phyloP scores from a whole-genome alignment of 2,113 vertebrate genomes.

The Tonatia bakeri region DNA sequence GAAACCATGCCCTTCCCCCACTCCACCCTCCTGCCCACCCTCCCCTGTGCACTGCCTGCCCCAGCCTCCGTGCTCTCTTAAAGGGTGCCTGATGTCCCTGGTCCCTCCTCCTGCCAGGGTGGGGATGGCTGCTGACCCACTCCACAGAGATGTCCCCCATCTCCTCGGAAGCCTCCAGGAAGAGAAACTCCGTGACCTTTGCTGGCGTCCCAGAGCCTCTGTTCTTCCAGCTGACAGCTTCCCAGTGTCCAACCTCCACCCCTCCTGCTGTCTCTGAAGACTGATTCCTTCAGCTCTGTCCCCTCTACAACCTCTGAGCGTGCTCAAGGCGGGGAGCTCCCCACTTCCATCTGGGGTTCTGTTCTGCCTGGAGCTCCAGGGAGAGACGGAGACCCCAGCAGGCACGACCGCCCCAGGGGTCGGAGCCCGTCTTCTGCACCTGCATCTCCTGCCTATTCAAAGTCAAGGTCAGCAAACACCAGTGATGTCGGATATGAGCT shows the following conservation, averaged over 20 bases:
- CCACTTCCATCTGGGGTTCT: background rate
- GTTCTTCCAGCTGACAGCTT: background rate
- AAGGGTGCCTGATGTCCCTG: background rate
- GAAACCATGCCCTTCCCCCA: background rate
- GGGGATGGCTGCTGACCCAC: background rate
- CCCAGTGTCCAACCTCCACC: background rate
- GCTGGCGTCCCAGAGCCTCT: background rate
- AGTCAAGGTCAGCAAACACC: background rate
- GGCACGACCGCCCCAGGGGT: rapidly evolving
- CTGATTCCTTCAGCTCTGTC: background rate
- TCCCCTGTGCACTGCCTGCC: background rate
- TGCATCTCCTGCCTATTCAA: background rate
- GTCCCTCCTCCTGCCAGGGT: background rate
- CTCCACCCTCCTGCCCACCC: rapidly evolving
- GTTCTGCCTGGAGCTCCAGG: background rate
- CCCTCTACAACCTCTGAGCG: background rate
- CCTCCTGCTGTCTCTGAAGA: background rate
- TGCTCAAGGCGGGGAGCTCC: background rate
- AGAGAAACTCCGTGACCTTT: background rate
- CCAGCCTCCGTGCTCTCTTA: background rate
- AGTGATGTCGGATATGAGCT: background rate
- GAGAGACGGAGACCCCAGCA: background rate
- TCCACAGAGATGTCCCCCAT: background rate
- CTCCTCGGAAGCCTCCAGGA: conserved; percentile 29
- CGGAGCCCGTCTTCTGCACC: background rate